These are phyloP conservation scores for Euphydryas editha DNA, from an alignment of 2,888 invertebrate genomes.

Conservation along the genomic window DNA sequence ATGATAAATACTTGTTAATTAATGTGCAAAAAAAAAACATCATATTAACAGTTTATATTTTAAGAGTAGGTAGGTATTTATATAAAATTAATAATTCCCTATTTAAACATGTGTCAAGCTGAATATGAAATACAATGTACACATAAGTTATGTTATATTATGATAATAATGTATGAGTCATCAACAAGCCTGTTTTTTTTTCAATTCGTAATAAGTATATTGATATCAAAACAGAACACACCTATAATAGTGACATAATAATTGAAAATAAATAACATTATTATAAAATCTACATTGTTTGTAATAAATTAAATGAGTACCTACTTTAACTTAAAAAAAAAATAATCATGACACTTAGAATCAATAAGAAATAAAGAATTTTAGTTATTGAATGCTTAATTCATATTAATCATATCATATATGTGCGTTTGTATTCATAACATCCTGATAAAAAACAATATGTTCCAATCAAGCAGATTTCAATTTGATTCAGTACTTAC, in stretches of 20 bases:
- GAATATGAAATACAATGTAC: neutral
- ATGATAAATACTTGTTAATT: too few species aligned
- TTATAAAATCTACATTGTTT: neutral
- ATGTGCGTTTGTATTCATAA: neutral
- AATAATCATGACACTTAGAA: neutral
- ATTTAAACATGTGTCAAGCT: neutral
- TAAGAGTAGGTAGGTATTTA: neutral
- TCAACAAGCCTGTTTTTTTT: conserved; percentile 15
- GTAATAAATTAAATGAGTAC: neutral
- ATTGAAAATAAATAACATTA: neutral
- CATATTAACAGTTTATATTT: too few species aligned
- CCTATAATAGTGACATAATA: conserved; percentile 17
- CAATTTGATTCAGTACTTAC: conserved; percentile 22
- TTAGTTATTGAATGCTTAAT: too few species aligned
- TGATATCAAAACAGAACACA: conserved; percentile 10
- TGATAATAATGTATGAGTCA: conserved; percentile 11
- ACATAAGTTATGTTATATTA: neutral
- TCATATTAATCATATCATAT: too few species aligned
- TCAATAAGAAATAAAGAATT: too few species aligned
- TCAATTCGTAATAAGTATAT: neutral
- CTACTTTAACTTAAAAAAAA: neutral
- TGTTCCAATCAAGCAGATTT: neutral
- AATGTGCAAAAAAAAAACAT: too few species aligned
- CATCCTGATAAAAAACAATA: neutral
- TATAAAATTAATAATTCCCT: neutral